Percentiles rank a stretch among this genome's conserved stretches.
Conservation (phyloP, 2,113 vertebrate genomes). For the Eretmochelys imbricata region DNA sequence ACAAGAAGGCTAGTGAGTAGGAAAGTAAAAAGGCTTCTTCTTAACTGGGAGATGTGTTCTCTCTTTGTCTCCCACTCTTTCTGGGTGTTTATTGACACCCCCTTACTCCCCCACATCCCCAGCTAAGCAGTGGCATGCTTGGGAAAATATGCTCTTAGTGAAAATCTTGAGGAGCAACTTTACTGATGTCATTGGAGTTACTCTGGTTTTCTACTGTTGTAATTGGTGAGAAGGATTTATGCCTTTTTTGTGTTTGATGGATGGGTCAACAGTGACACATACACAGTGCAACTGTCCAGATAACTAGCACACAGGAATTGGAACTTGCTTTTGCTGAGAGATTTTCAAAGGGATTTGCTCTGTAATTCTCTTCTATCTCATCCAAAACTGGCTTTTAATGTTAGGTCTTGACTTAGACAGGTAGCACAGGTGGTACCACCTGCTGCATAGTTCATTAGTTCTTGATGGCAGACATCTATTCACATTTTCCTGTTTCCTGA, state of each 20-base stretch:
- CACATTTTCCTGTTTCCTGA: not conserved
- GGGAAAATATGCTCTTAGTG: not conserved
- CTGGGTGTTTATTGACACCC: not conserved
- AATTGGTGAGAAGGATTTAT: not conserved
- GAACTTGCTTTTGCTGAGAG: not conserved
- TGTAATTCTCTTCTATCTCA: not conserved
- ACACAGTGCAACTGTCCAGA: not conserved
- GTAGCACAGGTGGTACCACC: not conserved
- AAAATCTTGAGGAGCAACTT: not conserved
- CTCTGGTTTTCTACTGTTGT: not conserved
- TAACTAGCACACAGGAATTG: not conserved
- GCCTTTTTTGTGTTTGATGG: not conserved
- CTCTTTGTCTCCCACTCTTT: not conserved
- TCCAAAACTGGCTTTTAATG: not conserved
- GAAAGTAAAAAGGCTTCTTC: not conserved
- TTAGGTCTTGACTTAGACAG: not conserved
- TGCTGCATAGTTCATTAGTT: not conserved
- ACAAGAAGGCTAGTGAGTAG: not conserved
- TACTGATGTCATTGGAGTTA: not conserved
- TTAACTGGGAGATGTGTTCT: not conserved
- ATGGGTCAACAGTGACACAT: not conserved
- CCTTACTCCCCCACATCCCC: too few species aligned
- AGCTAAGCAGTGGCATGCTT: not conserved
- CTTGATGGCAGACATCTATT: not conserved
- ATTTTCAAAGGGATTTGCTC: not conserved